phyloP scores from a whole-genome alignment of 2,797 vertebrate species.

The Enteromius unitaeniatus region DNA sequence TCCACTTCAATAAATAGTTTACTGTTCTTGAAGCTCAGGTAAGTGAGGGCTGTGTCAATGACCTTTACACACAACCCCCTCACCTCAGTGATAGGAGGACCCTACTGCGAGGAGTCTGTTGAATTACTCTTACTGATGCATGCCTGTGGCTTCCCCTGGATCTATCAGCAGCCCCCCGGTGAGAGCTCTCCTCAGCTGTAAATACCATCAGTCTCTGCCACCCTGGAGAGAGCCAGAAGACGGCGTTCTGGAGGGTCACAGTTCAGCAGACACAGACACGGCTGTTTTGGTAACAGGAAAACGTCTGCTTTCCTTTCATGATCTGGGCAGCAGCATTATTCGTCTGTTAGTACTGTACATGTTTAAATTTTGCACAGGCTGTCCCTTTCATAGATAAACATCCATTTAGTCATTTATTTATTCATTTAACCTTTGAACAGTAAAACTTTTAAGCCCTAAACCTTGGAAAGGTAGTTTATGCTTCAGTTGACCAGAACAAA shows the following conservation, averaged over 20 bases:
- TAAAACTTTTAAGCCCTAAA: not conserved
- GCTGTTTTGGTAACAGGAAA: constrained; percentile 45
- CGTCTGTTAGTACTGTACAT: not conserved
- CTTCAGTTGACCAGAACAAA: not conserved
- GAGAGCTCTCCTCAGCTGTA: constrained; percentile 75
- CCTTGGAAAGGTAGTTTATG: not conserved
- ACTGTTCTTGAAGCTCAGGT: constrained; percentile 60
- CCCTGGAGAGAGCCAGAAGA: constrained; percentile 52
- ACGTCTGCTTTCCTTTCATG: constrained; percentile 51
- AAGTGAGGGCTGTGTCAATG: constrained; percentile 63
- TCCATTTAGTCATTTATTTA: not conserved
- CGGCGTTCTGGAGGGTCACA: constrained; percentile 51
- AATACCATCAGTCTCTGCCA: constrained; percentile 77
- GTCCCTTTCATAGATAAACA: not conserved
- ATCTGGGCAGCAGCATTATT: constrained; percentile 20
- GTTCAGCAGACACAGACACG: constrained; percentile 45
- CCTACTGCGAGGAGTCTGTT: constrained; percentile 67
- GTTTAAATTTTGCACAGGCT: not conserved
- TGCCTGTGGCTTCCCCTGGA: constrained; percentile 71
- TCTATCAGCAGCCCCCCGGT: constrained; percentile 71
- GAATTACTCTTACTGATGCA: constrained; percentile 69
- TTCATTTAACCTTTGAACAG: too few species aligned
- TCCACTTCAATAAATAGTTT: constrained; percentile 41
- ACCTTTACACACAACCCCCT: constrained; percentile 67
- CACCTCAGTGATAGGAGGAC: constrained; percentile 50